Base-by-base conservation (phyloP, 2,888 invertebrate species). In the Netelia fuscicornis region DNA sequence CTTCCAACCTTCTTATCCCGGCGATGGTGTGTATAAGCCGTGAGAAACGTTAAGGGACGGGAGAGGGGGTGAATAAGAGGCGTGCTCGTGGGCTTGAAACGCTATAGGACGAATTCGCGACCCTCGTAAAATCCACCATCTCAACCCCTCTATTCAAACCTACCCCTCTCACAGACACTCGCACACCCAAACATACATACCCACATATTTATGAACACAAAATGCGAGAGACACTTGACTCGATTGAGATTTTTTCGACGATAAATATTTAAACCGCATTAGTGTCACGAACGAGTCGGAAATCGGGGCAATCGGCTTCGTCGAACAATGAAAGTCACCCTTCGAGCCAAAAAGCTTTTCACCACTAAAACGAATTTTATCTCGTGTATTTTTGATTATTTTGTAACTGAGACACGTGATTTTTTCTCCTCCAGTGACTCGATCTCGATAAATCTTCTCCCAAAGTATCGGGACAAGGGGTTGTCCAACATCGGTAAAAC, bases 21-120 rank as follows among this genome's bases (percentile, higher is more conserved):
- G 30, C 68, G 54, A 48, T 82, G 75, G 68, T 81, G 80, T 82
- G 44, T 75, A 84, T 88, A 86, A 87, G 86, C 85, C 85, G 65
- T 20, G 67, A 64, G 54, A 60, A 71, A 83, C 30, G 85, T 80
- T 68, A 81, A 65, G 74, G 48, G 67, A 65, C 44, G 30, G 58
- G 25, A 44, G 20, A 8, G 48, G 65, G 17, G 11, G 42, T 20
- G 81, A 64, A 37, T 20, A 58, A 11, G 70, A 68, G 23, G 56
- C 30, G 60, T 58, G 11, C 37, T 11, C 71, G 8, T 48, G 72
- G 83, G 83, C 78, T 86, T 82, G 82, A 82, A 84, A 83, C 83
- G 86, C 82, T 87, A 48, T 48, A 48, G 11, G 10, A 48, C 13
- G 48, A 81, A 72, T 56, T 74, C 30, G 17, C 75, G 52, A 65